Evolutionary conservation across 2,888 invertebrate species (phyloP), one percentile per base, ranked within the genome.

Genomic region (Drosophila stalkeri): DNA sequence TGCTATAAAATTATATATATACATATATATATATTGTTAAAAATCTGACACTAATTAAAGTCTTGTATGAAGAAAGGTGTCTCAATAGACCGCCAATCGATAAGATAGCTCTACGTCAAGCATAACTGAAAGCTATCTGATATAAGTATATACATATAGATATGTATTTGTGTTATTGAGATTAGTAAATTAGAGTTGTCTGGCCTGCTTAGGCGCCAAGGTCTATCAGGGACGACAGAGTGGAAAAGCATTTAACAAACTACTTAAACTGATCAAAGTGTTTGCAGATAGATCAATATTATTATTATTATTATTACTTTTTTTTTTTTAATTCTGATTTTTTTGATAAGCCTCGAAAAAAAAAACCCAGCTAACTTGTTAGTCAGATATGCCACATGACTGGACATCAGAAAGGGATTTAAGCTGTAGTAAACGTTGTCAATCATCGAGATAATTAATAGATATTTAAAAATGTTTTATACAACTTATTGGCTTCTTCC

Each of bases 401-500:
- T 57, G 37, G 31, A 18, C 56, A 16, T 9, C 44, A 31, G 27
- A 18, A 37, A 12, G n/a, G 35, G 35, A n/a, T 49, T 43, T 49
- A 9, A 59, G 11, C 27, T 49, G 64, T 27, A 16, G 14, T 16
- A 18, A 35, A 39, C 43, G 44, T 14, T 71, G 65, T 44, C 71
- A 62, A 62, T 55, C 39, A 35, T 6, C 4, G 2, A 37, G 61
- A 70, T 70, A 60, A 23, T 57, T 9, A 31, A 7, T 47, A 49
- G 18, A 11, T 6, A n/a, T n/a, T n/a, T n/a, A 16, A 27, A 5
- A 27, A 27, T 27, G 5, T 5, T n/a, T n/a, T 16, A 35, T 9
- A 11, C 6, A 16, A 39, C 6, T 39, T 4, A 27, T 31, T n/a
- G 16, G 16, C 47, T 9, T 9, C 11, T 5, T 3, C 16, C 9